Evolutionary conservation across 2,797 vertebrate genomes (phyloP).

Genomic region (Babyrousa celebensis): DNA sequence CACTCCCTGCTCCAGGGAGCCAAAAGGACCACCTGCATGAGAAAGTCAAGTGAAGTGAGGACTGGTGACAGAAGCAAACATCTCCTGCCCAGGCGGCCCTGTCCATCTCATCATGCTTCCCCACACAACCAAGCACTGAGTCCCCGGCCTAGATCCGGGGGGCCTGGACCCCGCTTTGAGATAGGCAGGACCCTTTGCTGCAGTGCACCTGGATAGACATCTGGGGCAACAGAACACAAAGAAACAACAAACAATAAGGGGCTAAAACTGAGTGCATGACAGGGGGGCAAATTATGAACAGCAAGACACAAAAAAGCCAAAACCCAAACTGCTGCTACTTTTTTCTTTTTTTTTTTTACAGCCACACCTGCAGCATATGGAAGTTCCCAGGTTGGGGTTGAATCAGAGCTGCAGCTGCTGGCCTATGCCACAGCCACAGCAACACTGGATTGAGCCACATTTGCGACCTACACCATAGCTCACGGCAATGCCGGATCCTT

Average conservation of each 20-base stretch:
- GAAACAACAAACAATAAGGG: neutral
- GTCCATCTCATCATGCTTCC: no score
- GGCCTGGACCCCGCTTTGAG: neutral
- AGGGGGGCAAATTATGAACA: neutral
- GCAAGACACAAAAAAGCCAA: neutral
- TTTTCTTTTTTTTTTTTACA: no score
- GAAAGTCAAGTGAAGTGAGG: neutral
- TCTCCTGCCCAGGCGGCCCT: neutral
- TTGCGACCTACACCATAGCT: no score
- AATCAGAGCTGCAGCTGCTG: no score
- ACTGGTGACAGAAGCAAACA: neutral
- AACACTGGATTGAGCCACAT: no score
- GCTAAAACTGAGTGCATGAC: neutral
- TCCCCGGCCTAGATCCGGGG: neutral
- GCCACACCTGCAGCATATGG: no score
- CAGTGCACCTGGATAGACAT: neutral
- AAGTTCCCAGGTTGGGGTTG: no score
- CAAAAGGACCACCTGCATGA: neutral
- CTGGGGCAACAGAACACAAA: neutral
- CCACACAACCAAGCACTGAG: neutral
- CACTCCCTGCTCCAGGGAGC: neutral
- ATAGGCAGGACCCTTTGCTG: neutral
- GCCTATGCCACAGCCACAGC: no score
- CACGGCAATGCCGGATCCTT: no score
- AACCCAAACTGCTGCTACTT: no score